Conservation (phyloP, 2,888 invertebrate species). For the Ectobius pallidus region DNA sequence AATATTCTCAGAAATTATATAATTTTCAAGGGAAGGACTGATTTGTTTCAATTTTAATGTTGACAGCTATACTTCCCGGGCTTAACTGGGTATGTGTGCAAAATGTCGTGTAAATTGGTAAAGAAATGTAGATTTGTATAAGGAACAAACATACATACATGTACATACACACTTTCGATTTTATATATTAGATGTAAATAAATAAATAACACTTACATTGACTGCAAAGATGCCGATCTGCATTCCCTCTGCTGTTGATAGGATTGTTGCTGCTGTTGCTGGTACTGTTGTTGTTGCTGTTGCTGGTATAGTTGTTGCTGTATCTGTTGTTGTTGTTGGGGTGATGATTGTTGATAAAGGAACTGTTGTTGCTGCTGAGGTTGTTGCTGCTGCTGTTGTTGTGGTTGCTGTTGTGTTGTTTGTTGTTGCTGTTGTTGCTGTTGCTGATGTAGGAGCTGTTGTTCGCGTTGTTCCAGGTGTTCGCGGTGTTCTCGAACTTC, state of each 20-base stretch:
- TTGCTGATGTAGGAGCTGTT: constrained; percentile 59
- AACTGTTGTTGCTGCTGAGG: background rate
- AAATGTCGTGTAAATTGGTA: too few relatives aligned
- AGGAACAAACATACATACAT: too few relatives aligned
- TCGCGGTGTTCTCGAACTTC: constrained; percentile 60
- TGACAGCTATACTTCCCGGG: too few relatives aligned
- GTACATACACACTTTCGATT: too few relatives aligned
- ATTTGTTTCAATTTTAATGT: too few relatives aligned
- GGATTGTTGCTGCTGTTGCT: background rate
- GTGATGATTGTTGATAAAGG: constrained; percentile 49
- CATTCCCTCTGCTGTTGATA: constrained; percentile 53
- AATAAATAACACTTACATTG: constrained; percentile 54
- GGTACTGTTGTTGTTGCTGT: constrained; percentile 9
- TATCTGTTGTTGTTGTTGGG: background rate
- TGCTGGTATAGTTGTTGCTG: background rate
- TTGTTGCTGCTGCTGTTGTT: constrained; percentile 53
- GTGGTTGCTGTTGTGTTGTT: constrained; percentile 60
- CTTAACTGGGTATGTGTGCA: too few relatives aligned
- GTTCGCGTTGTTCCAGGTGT: constrained; percentile 60
- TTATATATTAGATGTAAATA: too few relatives aligned
- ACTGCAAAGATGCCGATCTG: constrained; percentile 67
- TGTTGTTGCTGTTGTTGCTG: constrained; percentile 46
- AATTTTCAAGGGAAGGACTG: too few relatives aligned
- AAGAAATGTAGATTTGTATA: too few relatives aligned
- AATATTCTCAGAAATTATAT: too few relatives aligned